Evolutionary conservation across 2,888 invertebrate species (phyloP).

Genomic region (Stenotaenia linearis): DNA sequence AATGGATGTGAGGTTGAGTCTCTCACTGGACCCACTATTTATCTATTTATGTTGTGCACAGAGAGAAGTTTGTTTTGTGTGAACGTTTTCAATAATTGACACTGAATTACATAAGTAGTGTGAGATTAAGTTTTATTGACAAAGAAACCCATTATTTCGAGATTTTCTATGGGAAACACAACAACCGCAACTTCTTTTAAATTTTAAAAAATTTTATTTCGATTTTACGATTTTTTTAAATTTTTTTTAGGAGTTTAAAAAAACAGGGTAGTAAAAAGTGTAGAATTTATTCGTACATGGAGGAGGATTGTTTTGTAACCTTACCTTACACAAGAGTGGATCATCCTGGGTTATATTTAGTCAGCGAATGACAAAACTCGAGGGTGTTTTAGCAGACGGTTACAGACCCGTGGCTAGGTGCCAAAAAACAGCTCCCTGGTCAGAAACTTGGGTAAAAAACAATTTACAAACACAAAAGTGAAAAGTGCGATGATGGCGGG

Average conservation of each 20-base stretch:
- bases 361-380: not conserved
- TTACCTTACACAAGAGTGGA: not conserved
- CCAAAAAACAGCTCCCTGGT: not conserved
- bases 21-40: not conserved
- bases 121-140: slow-evolving; percentile 14
- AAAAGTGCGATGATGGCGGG: not conserved
- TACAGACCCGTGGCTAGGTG: slow-evolving; percentile 12
- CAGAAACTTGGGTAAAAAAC: not conserved
- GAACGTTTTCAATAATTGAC: slow-evolving; percentile 16
- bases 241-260: not conserved
- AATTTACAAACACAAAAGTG: not conserved
- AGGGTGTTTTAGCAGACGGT: slow-evolving; percentile 13
- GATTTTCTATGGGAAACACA: not conserved
- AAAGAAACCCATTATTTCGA: not conserved
- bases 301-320: not conserved
- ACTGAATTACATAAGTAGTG: slow-evolving; percentile 16
- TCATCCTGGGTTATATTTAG: slow-evolving; percentile 1
- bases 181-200: not conserved
- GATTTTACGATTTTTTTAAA: not conserved
- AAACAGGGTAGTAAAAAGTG: not conserved
- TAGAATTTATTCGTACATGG: not conserved
- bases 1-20: not conserved
- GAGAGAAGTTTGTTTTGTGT: not conserved
- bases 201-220: not conserved
- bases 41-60: not conserved